A percentile compares a stretch with the other conserved stretches of the same genome.
Conservation (phyloP, 1,140 invertebrate genomes). For the Dendroctonus ponderosae region DNA sequence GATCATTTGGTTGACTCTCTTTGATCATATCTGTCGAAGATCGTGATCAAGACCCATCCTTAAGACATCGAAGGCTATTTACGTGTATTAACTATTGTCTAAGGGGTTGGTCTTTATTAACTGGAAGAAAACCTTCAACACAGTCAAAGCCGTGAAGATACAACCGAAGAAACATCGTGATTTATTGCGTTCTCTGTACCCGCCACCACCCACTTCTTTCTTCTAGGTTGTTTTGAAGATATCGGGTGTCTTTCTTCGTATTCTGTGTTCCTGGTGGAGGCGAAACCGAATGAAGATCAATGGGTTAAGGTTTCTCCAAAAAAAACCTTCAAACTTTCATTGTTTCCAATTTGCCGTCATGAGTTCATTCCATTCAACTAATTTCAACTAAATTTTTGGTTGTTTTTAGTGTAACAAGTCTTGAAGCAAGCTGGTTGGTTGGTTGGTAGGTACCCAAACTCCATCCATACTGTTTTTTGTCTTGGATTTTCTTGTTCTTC, state of each 20-base stretch:
- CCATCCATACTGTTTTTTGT: neutral
- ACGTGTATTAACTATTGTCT: neutral
- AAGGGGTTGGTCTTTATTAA: neutral
- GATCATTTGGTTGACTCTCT: slow-evolving; percentile 23
- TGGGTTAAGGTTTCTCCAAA: slow-evolving; percentile 18
- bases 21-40: slow-evolving; percentile 8
- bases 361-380: neutral
- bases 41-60: slow-evolving; percentile 2
- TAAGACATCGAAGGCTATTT: neutral
- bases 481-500: neutral
- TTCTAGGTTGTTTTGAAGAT: neutral
- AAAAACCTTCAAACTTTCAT: slow-evolving; percentile 6
- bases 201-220: no score
- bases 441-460: neutral
- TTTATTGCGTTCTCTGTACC: no score
- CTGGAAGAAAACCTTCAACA: neutral
- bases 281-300: slow-evolving; percentile 15
- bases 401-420: neutral
- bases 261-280: slow-evolving; percentile 8
- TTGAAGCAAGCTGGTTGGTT: neutral
- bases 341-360: neutral
- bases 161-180: neutral
- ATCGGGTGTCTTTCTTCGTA: neutral
- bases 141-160: neutral
- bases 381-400: neutral